These are phyloP conservation scores for Drosophila elegans DNA, from an alignment of 1,140 invertebrate genomes.

Conservation along the genomic window DNA sequence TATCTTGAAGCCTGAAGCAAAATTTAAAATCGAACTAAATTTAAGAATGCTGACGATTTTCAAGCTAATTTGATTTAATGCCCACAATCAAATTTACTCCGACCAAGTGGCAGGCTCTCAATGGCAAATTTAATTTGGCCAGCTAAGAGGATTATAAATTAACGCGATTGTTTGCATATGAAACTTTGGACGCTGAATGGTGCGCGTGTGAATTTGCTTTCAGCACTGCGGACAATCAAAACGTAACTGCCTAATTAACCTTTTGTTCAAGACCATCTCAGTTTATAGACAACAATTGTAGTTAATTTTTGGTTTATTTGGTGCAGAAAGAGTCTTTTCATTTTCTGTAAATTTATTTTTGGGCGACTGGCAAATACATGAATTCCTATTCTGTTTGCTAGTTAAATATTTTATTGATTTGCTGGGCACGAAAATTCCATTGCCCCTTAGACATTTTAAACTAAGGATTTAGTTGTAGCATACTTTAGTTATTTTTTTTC, in stretches of 20 bases:
- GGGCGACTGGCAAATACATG: no score
- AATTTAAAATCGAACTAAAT: background rate
- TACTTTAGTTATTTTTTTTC: background rate
- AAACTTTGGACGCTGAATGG: conserved; percentile 1
- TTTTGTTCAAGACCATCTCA: conserved; percentile 48
- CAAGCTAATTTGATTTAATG: conserved; percentile 9
- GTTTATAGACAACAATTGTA: conserved; percentile 44
- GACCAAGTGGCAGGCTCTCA: conserved; percentile 17
- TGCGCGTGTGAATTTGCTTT: conserved; percentile 7
- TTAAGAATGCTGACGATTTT: conserved; percentile 14
- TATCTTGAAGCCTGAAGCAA: no score
- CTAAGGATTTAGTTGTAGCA: no score
- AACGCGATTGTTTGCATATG: conserved; percentile 39
- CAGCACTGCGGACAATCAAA: conserved; percentile 34
- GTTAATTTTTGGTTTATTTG: conserved; percentile 52
- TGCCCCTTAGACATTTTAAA: no score
- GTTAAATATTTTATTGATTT: conserved; percentile 40
- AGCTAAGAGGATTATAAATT: conserved; percentile 41
- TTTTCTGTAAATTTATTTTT: background rate
- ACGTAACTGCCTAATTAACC: conserved; percentile 58
- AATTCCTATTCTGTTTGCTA: conserved; percentile 36
- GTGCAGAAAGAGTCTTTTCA: conserved; percentile 30
- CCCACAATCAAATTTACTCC: conserved; percentile 3
- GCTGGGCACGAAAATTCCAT: no score
- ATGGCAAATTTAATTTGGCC: conserved; percentile 27